A percentile compares a stretch with the other conserved stretches of the same genome.
Conservation (phyloP, 2,797 vertebrate genomes). For the Microchirus variegatus region DNA sequence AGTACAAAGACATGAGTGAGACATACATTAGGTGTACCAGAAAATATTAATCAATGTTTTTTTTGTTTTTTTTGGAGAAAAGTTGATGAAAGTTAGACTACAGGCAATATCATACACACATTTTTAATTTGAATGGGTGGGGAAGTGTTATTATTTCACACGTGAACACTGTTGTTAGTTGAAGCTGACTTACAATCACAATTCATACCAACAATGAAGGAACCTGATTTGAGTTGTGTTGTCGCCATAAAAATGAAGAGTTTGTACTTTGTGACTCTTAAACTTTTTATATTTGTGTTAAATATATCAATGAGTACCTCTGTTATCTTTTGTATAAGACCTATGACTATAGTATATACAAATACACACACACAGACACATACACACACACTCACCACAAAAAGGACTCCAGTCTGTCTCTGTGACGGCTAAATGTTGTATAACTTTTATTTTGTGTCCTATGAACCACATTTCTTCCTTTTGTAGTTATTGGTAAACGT, state of each 20-base stretch:
- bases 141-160: constrained; percentile 31
- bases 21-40: constrained; percentile 4
- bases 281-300: constrained; percentile 89
- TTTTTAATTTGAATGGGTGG: constrained; percentile 4
- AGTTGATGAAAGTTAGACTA: neutral
- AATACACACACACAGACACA: constrained; percentile 44
- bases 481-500: constrained; percentile 83
- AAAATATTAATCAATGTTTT: constrained; percentile 7
- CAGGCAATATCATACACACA: neutral
- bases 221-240: constrained; percentile 77
- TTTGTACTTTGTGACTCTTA: constrained; percentile 87
- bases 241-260: constrained; percentile 83
- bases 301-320: constrained; percentile 89
- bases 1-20: constrained; percentile 16
- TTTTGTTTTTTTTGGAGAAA: neutral
- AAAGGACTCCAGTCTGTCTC: constrained; percentile 76
- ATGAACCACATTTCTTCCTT: constrained; percentile 81
- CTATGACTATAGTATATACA: constrained; percentile 81
- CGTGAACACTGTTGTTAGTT: constrained; percentile 39
- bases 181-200: constrained; percentile 60
- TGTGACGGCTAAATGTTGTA: constrained; percentile 81
- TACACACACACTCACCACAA: constrained; percentile 58
- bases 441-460: constrained; percentile 81
- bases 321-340: constrained; percentile 87
- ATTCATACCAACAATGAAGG: constrained; percentile 67